Base-by-base conservation (phyloP, 2,113 vertebrate species). In the Ardeotis arabs region DNA sequence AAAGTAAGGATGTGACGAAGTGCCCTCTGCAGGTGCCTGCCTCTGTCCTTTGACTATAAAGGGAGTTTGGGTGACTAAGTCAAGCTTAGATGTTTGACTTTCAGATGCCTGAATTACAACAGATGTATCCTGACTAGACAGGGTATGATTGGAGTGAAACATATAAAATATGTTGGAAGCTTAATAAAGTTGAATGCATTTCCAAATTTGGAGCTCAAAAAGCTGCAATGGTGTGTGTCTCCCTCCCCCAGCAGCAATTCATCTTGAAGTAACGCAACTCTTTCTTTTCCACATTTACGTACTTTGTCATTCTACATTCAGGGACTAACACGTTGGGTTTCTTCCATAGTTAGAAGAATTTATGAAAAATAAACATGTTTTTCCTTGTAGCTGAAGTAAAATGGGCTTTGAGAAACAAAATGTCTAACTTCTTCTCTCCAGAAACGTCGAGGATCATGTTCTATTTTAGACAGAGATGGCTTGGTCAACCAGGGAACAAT, bases 131-230 rank as follows among this genome's bases (percentile, higher is more conserved):
- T 91, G 77, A 69, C 53, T 75, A 87, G 69, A 72, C 73, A 89
- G 50, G 17, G 24, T 31, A 88, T 1, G 9, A 58, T 3, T 83
- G 63, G 50, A 93, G 67, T 23, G 53, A 87, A 96, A 85, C 10
- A 12, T 29, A 50, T 17, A 37, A 96, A 94, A 82, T 50, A 69
- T 59, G 45, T 22, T 45, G 55, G 81, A 76, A 88, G 67, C 47
- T 80, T 80, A 74, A 76, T 77, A 70, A 93, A 92, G 53, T 73
- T 93, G 39, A 82, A 66, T 16, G 33, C 25, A 59, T 80, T 85
- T 91, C 87, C 82, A 96, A 85, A 94, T 33, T 62, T 63, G 72
- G 84, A 80, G 31, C n/a, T 94, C 59, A 62, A 80, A 91, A 90
- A 85, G 50, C 28, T 85, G 45, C n/a, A 68, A 17, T 45, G 52